Conservation (phyloP, 2,888 invertebrate genomes). For the Timema podura region DNA sequence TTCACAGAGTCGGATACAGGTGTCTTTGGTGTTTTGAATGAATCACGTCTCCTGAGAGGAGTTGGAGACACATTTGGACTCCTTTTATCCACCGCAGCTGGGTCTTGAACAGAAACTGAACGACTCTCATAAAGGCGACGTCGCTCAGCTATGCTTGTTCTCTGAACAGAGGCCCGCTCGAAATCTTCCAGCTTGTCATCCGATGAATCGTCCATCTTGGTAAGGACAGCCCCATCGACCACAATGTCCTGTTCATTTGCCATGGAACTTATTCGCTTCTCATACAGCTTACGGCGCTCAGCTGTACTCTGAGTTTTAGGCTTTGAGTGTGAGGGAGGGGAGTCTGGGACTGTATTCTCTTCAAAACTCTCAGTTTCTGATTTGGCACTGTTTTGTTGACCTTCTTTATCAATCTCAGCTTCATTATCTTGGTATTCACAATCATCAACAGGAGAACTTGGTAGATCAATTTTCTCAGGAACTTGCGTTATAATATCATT, state of each 20-base stretch:
- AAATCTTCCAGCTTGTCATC: conserved; percentile 30
- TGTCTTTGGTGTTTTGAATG: conserved; percentile 19
- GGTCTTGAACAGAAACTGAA: conserved; percentile 61
- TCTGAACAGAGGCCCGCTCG: conserved; percentile 29
- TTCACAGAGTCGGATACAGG: conserved; percentile 31
- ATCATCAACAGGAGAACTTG: conserved; percentile 13
- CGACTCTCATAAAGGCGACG: conserved; percentile 72
- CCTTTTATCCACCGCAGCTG: conserved; percentile 23
- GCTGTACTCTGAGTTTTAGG: conserved; percentile 75
- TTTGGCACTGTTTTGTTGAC: conserved; percentile 14
- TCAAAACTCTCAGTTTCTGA: conserved; percentile 1
- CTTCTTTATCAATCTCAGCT: conserved; percentile 24
- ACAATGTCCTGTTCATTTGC: conserved; percentile 18
- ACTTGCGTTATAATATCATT: not conserved
- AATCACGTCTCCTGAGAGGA: conserved; percentile 49
- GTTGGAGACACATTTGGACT: conserved; percentile 56
- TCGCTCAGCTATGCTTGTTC: conserved; percentile 67
- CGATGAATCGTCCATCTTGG: conserved; percentile 6
- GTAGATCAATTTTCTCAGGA: conserved; percentile 8
- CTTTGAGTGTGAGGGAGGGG: conserved; percentile 35
- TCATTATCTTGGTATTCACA: conserved; percentile 21
- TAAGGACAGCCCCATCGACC: conserved; percentile 21
- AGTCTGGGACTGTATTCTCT: not conserved
- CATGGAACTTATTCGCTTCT: conserved; percentile 38
- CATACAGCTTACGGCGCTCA: conserved; percentile 72